Evolutionary conservation across 2,113 vertebrate genomes (phyloP).

Genomic region (Ivindomyrus marchei): DNA sequence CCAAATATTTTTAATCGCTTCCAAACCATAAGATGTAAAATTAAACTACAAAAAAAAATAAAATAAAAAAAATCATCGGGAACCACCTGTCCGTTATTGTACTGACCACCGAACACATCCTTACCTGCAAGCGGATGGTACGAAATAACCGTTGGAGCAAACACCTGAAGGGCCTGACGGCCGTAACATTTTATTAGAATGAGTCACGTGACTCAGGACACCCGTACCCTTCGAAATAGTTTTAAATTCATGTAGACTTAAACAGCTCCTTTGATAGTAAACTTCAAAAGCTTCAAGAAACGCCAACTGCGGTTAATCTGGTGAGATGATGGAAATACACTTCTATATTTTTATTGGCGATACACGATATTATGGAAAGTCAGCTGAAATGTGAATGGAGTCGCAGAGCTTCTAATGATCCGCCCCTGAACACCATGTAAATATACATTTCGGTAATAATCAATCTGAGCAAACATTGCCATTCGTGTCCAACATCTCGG

Average conservation of each 20-base stretch:
- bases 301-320: background rate
- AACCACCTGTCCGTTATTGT: background rate
- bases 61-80: background rate
- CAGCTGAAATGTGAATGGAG: background rate
- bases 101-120: background rate
- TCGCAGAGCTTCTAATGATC: background rate
- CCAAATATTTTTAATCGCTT: background rate
- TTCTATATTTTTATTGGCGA: background rate
- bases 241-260: background rate
- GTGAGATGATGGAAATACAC: background rate
- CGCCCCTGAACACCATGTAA: background rate
- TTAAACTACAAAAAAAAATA: background rate
- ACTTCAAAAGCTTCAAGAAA: background rate
- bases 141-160: background rate
- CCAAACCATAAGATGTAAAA: background rate
- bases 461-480: background rate
- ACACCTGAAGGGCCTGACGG: background rate
- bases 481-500: background rate
- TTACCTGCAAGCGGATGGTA: background rate
- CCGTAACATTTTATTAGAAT: background rate
- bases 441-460: background rate
- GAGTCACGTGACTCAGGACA: background rate
- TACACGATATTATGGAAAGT: background rate
- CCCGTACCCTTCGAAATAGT: background rate
- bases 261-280: background rate